phyloP scores from a whole-genome alignment of 2,113 vertebrate species.

The Suncus etruscus region DNA sequence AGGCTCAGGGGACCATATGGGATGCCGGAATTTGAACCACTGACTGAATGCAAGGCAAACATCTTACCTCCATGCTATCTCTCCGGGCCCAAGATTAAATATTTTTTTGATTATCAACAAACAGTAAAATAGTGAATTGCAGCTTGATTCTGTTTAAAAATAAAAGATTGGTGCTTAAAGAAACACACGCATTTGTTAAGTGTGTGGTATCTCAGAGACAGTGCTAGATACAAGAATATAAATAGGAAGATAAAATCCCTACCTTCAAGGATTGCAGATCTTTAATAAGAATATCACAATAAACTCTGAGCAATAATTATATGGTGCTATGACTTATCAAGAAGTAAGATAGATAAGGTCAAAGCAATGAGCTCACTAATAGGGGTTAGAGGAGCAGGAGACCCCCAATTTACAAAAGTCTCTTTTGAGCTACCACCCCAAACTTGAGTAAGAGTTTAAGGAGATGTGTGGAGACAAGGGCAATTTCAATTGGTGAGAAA shows the following conservation, averaged over 20 bases:
- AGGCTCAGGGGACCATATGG: too few relatives aligned
- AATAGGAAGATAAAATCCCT: constrained; percentile 9
- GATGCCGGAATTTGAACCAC: too few relatives aligned
- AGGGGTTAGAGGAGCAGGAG: too few relatives aligned
- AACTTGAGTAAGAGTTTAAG: neutral
- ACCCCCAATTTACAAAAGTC: neutral
- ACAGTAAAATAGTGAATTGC: neutral
- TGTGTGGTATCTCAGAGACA: neutral
- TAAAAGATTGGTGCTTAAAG: neutral
- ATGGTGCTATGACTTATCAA: neutral
- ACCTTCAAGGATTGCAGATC: neutral
- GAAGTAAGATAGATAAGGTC: neutral
- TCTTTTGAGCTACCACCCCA: neutral
- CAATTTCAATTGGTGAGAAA: neutral
- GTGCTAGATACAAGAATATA: neutral
- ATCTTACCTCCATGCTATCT: too few relatives aligned
- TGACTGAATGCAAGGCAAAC: too few relatives aligned
- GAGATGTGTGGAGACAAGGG: neutral
- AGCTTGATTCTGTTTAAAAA: neutral
- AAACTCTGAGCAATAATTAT: neutral
- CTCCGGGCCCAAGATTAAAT: too few relatives aligned
- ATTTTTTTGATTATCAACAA: neutral
- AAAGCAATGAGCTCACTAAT: neutral
- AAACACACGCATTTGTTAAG: neutral
- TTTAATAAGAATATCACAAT: neutral